Evolutionary conservation across 2,797 vertebrate species (phyloP).

Genomic region (Gallinago solitaria): DNA sequence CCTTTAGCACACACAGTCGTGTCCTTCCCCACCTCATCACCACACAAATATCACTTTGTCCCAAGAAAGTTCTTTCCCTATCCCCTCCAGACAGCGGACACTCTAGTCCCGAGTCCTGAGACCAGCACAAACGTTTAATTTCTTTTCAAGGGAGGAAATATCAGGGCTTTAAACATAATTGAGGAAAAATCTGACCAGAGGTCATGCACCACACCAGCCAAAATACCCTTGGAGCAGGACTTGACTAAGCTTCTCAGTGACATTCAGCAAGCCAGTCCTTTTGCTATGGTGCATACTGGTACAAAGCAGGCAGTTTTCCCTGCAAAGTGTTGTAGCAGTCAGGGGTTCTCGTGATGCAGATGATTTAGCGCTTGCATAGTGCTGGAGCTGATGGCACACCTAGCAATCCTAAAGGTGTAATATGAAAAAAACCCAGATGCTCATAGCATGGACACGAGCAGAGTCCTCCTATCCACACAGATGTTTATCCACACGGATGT

Average conservation of each 20-base stretch:
- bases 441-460: background rate
- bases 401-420: background rate
- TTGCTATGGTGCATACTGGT: background rate
- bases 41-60: background rate
- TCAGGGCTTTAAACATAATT: background rate
- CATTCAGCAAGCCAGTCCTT: background rate
- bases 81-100: background rate
- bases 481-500: rapidly evolving
- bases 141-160: background rate
- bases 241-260: background rate
- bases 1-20: background rate
- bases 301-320: background rate
- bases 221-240: background rate
- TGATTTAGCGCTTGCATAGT: background rate
- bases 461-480: rapidly evolving
- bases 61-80: background rate
- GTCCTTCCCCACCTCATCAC: background rate
- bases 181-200: background rate
- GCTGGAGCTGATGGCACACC: background rate
- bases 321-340: background rate
- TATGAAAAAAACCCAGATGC: background rate
- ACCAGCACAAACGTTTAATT: background rate
- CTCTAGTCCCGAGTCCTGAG: background rate
- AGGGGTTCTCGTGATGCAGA: background rate
- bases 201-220: background rate